Percentiles rank a stretch among this genome's conserved stretches.
Conservation (phyloP, 2,888 invertebrate species). For the Limenitis camilla region DNA sequence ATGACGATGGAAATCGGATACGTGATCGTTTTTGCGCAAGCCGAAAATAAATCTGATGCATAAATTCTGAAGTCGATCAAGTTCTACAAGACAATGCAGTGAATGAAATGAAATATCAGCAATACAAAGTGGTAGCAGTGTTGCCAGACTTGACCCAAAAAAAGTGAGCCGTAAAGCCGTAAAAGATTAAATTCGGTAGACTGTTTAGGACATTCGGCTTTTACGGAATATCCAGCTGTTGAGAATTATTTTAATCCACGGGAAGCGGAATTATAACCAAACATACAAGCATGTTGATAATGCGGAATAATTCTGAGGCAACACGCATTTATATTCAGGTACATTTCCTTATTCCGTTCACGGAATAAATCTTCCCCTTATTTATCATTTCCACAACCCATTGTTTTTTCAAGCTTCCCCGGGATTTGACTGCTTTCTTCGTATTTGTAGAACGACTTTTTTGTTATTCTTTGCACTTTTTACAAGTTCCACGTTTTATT, state of each 20-base stretch:
- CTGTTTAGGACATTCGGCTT: not conserved
- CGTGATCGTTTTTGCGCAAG: too few species aligned
- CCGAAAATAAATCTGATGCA: too few species aligned
- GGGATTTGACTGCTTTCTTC: constrained; percentile 1
- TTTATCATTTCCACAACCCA: constrained; percentile 23
- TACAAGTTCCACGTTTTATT: constrained; percentile 1
- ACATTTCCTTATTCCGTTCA: constrained; percentile 26
- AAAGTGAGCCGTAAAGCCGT: too few species aligned
- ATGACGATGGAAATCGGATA: too few species aligned
- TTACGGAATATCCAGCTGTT: not conserved
- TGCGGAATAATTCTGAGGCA: constrained; percentile 1
- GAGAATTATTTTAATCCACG: not conserved
- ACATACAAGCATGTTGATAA: constrained; percentile 2
- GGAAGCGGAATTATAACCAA: not conserved
- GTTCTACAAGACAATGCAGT: too few species aligned
- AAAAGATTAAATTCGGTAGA: too few species aligned
- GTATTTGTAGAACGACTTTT: not conserved
- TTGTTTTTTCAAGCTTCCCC: constrained; percentile 19
- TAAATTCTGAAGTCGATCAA: too few species aligned
- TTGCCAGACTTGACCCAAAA: too few species aligned
- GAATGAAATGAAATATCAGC: too few species aligned
- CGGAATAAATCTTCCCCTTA: constrained; percentile 26
- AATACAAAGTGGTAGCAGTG: too few species aligned
- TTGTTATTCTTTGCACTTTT: constrained; percentile 1
- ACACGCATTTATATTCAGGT: constrained; percentile 16